Percentiles rank a stretch among this genome's conserved stretches.
phyloP scores from a whole-genome alignment of 2,797 vertebrate genomes.

The Steatocranus sp. region DNA sequence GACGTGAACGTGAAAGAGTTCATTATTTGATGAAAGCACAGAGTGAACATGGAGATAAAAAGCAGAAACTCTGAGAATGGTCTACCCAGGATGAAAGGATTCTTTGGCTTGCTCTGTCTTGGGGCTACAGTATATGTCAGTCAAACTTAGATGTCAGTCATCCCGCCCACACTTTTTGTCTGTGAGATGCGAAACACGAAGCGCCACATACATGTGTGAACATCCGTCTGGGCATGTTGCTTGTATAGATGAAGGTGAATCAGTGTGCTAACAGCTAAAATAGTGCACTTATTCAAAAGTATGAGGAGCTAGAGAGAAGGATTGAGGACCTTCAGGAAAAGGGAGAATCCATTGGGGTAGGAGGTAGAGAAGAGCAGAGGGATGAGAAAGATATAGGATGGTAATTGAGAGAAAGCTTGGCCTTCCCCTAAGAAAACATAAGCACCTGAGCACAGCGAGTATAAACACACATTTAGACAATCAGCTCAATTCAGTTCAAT shows the following conservation, averaged over 20 bases:
- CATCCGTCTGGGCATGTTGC: background rate
- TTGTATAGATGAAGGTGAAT: background rate
- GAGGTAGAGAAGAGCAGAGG: background rate
- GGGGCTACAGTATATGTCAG: conserved; percentile 30
- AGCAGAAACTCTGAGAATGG: background rate
- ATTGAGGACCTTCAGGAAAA: background rate
- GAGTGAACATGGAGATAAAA: conserved; percentile 5
- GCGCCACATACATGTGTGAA: background rate
- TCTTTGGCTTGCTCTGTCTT: conserved; percentile 7
- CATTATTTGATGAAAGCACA: conserved; percentile 11
- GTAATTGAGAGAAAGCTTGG: background rate
- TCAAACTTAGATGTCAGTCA: conserved; percentile 25
- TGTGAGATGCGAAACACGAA: background rate
- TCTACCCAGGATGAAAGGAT: conserved; percentile 10
- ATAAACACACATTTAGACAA: background rate
- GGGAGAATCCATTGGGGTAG: background rate
- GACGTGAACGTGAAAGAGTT: background rate
- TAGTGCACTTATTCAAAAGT: background rate
- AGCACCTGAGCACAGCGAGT: background rate
- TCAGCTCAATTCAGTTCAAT: background rate
- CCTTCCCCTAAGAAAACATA: background rate
- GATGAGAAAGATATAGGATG: background rate
- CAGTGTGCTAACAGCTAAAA: background rate
- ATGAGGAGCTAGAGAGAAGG: background rate
- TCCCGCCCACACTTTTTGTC: background rate